A percentile compares a stretch with the other conserved stretches of the same genome.
These are phyloP conservation scores for Acrobasis consociella DNA, from an alignment of 2,888 invertebrate genomes.

Conservation along the genomic window DNA sequence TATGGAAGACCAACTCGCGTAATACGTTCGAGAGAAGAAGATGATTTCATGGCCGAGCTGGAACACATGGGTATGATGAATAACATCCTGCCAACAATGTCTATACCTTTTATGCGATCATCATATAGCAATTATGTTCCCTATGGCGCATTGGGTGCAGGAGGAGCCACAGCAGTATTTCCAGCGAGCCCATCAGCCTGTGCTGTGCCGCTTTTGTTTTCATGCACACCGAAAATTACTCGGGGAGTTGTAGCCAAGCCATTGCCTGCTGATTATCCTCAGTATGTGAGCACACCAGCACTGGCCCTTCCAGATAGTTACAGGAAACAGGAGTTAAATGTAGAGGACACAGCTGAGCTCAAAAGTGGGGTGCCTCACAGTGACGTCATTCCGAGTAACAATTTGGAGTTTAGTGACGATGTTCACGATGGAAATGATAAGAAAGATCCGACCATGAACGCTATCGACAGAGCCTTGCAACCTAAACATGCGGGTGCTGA, in stretches of 20 bases:
- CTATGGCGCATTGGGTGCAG: background rate
- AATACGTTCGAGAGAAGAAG: slow-evolving; percentile 45
- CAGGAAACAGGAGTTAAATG: background rate
- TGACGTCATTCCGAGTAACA: background rate
- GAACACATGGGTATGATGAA: slow-evolving; percentile 59
- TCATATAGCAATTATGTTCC: slow-evolving; percentile 27
- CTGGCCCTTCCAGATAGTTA: background rate
- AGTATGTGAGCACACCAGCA: background rate
- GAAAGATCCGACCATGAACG: slow-evolving; percentile 3
- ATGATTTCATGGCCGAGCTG: slow-evolving; percentile 55
- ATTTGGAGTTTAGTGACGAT: background rate
- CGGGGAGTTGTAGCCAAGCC: slow-evolving; percentile 35
- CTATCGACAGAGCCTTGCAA: slow-evolving; percentile 12
- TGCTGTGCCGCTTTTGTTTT: slow-evolving; percentile 51
- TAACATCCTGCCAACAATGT: slow-evolving; percentile 69
- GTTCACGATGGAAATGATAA: background rate
- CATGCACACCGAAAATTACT: slow-evolving; percentile 53
- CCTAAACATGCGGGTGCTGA: slow-evolving; percentile 21
- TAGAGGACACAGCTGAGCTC: background rate
- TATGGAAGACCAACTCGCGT: slow-evolving; percentile 37
- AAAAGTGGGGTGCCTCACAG: background rate
- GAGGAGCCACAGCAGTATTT: slow-evolving; percentile 37
- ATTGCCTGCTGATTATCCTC: background rate
- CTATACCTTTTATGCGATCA: slow-evolving; percentile 49
- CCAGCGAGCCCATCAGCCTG: slow-evolving; percentile 37